Percentiles rank a stretch among this genome's conserved stretches.
Conservation (phyloP, 2,888 invertebrate genomes). For the Caenorhabditis sp. region DNA sequence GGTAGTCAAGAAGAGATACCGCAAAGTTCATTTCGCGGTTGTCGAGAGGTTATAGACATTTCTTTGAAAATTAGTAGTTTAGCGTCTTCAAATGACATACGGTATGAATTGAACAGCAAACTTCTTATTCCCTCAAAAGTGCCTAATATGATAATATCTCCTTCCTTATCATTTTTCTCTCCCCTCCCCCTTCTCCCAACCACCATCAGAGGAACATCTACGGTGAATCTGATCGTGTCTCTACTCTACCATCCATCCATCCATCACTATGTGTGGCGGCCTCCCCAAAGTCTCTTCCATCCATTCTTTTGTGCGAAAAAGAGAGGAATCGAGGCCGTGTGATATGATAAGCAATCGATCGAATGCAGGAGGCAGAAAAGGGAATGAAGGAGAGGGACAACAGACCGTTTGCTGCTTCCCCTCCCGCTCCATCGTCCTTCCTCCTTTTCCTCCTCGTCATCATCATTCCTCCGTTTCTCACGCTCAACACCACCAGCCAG, state of each 20-base stretch:
- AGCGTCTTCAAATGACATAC: too few species aligned
- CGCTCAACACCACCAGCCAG: background rate
- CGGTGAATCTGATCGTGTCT: background rate
- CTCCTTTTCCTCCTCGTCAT: conserved; percentile 10
- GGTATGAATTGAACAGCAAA: too few species aligned
- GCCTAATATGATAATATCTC: too few species aligned
- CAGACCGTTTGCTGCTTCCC: conserved; percentile 8
- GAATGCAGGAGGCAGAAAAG: background rate
- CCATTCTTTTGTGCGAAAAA: conserved; percentile 8
- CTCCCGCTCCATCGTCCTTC: conserved; percentile 2
- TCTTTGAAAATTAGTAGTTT: too few species aligned
- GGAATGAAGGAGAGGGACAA: background rate
- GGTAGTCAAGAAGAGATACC: conserved; percentile 1
- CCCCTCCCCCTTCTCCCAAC: background rate
- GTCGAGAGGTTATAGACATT: too few species aligned
- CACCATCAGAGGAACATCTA: background rate
- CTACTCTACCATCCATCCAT: background rate
- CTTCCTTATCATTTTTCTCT: background rate
- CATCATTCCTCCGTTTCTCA: conserved; percentile 1
- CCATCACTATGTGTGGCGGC: background rate
- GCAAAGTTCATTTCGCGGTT: background rate
- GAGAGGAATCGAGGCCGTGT: conserved; percentile 50
- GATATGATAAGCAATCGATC: conserved; percentile 60
- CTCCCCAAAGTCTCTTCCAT: background rate
- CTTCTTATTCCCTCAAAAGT: background rate